A percentile compares a stretch with the other conserved stretches of the same genome.
Conservation (phyloP, 2,113 vertebrate species). For the Ia io region DNA sequence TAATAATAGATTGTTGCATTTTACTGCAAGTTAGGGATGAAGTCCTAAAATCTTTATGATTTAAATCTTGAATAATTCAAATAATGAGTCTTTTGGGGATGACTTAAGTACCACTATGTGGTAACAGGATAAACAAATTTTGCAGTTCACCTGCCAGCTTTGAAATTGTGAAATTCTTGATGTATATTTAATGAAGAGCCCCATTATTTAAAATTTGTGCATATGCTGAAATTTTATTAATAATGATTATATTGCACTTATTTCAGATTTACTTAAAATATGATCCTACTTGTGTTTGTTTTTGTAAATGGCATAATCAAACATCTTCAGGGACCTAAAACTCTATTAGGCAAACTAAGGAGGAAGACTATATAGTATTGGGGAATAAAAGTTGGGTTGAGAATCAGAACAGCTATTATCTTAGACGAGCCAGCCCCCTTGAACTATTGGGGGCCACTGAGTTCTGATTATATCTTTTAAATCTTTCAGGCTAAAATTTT, state of each 20-base stretch:
- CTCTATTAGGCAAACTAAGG: background rate
- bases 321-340: background rate
- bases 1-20: conserved; percentile 13
- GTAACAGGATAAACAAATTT: background rate
- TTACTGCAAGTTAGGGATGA: conserved; percentile 15
- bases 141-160: background rate
- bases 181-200: background rate
- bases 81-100: background rate
- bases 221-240: conserved; percentile 20
- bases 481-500: conserved; percentile 21
- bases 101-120: background rate
- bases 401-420: background rate
- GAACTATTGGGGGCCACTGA: background rate
- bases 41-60: conserved; percentile 30
- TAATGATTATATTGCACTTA: background rate
- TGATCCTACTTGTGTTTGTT: background rate
- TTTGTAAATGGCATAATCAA: background rate
- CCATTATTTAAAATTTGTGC: conserved; percentile 34
- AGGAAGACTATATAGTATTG: background rate
- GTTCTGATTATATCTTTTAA: background rate
- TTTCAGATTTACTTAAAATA: conserved; percentile 42
- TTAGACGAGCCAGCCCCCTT: background rate
- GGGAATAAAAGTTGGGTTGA: background rate
- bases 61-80: conserved; percentile 33
- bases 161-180: conserved; percentile 31